These are phyloP conservation scores for Enteromius viviparus DNA, from an alignment of 2,797 vertebrate genomes.

Conservation along the genomic window DNA sequence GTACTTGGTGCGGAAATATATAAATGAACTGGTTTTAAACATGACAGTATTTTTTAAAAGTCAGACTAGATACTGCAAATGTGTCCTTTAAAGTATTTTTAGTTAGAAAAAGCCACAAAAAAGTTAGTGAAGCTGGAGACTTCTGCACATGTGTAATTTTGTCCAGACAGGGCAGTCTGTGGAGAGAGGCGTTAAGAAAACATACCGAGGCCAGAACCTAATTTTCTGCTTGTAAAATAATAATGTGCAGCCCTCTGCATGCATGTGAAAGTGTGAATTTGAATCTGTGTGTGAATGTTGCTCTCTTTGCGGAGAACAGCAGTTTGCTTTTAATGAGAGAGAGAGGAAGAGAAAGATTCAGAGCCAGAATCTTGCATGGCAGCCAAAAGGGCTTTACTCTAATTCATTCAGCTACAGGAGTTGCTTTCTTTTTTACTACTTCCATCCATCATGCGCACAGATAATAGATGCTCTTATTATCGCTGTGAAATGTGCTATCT, in stretches of 20 bases:
- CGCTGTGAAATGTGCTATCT: conserved; percentile 58
- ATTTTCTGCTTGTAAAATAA: conserved; percentile 44
- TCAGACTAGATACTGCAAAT: not conserved
- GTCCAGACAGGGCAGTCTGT: conserved; percentile 27
- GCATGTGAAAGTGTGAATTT: conserved; percentile 39
- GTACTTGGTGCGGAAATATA: not conserved
- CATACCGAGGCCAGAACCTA: conserved; percentile 19
- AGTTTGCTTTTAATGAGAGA: conserved; percentile 47
- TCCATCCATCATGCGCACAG: conserved; percentile 64
- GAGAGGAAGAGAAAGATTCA: conserved; percentile 49
- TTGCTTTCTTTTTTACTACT: conserved; percentile 53
- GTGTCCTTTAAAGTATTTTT: not conserved
- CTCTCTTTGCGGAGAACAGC: conserved; percentile 39
- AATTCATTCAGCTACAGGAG: conserved; percentile 64
- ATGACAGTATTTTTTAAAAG: not conserved
- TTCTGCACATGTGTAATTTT: conserved; percentile 27
- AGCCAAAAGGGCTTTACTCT: conserved; percentile 61
- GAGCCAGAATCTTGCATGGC: conserved; percentile 55
- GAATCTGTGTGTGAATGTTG: conserved; percentile 38
- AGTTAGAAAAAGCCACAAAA: not conserved
- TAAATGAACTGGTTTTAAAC: not conserved
- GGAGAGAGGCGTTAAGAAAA: conserved; percentile 42
- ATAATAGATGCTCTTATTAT: conserved; percentile 64
- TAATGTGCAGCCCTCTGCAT: conserved; percentile 34
- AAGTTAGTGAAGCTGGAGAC: not conserved